Percentiles rank a stretch among this genome's conserved stretches.
These are phyloP conservation scores for Rhinoderma darwinii DNA, from an alignment of 2,113 vertebrate genomes.

Conservation along the genomic window DNA sequence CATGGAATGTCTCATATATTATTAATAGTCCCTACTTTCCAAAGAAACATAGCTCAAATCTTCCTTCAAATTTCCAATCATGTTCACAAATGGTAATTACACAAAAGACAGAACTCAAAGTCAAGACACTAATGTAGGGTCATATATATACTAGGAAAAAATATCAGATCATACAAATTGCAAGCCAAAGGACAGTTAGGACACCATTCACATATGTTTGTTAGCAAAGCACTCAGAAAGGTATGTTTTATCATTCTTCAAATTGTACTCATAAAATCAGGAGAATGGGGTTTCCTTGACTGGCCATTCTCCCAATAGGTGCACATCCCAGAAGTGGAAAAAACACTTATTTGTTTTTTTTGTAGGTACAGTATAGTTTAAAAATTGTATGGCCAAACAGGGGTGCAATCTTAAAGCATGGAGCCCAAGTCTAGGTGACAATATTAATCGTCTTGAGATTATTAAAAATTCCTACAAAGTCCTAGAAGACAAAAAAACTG, in stretches of 20 bases:
- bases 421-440: no score
- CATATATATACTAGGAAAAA: slow-evolving; percentile 25
- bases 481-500: no score
- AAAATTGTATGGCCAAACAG: no score
- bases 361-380: no score
- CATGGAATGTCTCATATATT: slow-evolving; percentile 45
- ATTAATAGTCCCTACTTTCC: slow-evolving; percentile 54
- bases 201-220: slow-evolving; percentile 34
- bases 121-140: slow-evolving; percentile 47
- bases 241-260: background rate
- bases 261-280: background rate
- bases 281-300: no score
- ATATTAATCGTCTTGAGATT: no score
- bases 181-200: slow-evolving; percentile 25
- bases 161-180: slow-evolving; percentile 58
- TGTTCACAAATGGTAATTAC: slow-evolving; percentile 40
- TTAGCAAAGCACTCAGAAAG: background rate
- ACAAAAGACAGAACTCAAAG: slow-evolving; percentile 19
- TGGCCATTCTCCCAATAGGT: no score
- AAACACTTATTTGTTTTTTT: no score
- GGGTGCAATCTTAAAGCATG: no score
- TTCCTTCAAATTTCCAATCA: slow-evolving; percentile 49
- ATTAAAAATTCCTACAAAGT: no score
- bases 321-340: no score
- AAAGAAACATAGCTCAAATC: slow-evolving; percentile 38